Evolutionary conservation across 2,888 invertebrate species (phyloP).

Genomic region (Ecliptopera silaceata): DNA sequence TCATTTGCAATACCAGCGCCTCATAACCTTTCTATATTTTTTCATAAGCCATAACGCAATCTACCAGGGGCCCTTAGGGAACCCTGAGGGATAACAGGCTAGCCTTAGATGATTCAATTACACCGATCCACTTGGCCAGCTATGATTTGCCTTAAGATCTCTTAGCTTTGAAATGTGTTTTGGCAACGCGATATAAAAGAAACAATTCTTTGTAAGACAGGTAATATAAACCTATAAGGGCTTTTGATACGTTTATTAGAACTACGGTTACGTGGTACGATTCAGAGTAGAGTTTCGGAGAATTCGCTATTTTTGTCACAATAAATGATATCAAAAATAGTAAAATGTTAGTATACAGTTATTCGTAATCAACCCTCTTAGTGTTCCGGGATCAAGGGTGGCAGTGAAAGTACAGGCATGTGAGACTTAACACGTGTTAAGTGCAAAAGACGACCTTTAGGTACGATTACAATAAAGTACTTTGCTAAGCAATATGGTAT

Average conservation of each 20-base stretch:
- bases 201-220: constrained; percentile 12
- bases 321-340: neutral
- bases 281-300: no score
- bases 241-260: neutral
- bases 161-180: constrained; percentile 33
- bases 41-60: constrained; percentile 37
- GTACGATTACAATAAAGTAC: no score
- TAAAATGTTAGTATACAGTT: no score
- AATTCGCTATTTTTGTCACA: neutral
- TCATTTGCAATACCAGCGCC: constrained; percentile 21
- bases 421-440: no score
- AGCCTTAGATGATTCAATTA: constrained; percentile 44
- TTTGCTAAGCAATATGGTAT: no score
- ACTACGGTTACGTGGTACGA: no score
- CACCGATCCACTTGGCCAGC: constrained; percentile 32
- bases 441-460: no score
- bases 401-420: no score
- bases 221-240: neutral
- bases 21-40: constrained; percentile 38
- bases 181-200: constrained; percentile 23
- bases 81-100: constrained; percentile 30
- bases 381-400: no score
- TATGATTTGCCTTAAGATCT: constrained; percentile 37
- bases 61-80: constrained; percentile 23
- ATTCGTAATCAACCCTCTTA: no score